Percentiles rank a stretch among this genome's conserved stretches.
Evolutionary conservation across 2,797 vertebrate species (phyloP).

Genomic region (Lepilemur ruficaudatus): DNA sequence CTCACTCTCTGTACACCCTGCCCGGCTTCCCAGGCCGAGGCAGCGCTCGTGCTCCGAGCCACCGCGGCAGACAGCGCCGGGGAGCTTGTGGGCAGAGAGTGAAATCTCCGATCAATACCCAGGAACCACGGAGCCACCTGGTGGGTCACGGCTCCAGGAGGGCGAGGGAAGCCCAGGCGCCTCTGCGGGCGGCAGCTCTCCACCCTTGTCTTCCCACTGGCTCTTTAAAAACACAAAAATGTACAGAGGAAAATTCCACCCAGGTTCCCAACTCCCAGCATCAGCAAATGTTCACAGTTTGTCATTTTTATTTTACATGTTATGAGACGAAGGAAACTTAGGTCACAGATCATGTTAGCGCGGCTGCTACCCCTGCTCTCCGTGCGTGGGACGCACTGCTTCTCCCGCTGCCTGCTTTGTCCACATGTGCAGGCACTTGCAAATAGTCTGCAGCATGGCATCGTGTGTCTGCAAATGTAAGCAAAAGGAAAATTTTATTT

Average conservation of each 20-base stretch:
- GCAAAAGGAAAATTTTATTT: rapidly evolving
- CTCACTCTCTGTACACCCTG: rapidly evolving
- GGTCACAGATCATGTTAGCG: rapidly evolving
- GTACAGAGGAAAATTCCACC: background rate
- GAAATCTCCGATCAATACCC: slow-evolving; percentile 38
- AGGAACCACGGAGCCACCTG: background rate
- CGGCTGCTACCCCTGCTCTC: background rate
- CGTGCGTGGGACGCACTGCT: too few species aligned
- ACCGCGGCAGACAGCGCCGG: rapidly evolving
- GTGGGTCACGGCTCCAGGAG: background rate
- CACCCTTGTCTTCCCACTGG: rapidly evolving
- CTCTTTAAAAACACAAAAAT: background rate
- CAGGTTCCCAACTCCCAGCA: background rate
- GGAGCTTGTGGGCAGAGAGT: slow-evolving; percentile 31
- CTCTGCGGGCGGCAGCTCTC: rapidly evolving
- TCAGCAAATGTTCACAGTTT: rapidly evolving
- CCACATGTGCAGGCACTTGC: rapidly evolving
- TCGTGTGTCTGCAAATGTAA: rapidly evolving
- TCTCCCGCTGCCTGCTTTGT: rapidly evolving
- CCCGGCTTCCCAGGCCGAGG: rapidly evolving
- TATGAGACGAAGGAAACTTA: background rate
- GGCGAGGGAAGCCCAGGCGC: background rate
- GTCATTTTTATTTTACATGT: background rate
- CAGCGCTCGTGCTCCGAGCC: rapidly evolving
- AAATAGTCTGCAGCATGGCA: rapidly evolving